These are phyloP conservation scores for Tachina lurida DNA, from an alignment of 2,888 invertebrate species.

Conservation along the genomic window DNA sequence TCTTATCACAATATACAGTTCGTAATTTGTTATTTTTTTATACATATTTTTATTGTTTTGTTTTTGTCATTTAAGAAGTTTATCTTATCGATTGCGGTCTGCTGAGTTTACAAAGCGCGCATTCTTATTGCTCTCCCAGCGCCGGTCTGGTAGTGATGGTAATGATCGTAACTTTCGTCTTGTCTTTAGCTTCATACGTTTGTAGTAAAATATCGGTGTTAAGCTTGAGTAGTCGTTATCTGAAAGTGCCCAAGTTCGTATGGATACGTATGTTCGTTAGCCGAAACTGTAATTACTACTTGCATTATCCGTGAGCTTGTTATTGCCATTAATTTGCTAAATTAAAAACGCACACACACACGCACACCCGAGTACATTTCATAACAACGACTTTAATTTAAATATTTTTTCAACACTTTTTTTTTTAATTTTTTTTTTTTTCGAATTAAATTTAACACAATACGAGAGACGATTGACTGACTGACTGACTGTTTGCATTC, in stretches of 20 bases:
- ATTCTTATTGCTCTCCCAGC: constrained; percentile 49
- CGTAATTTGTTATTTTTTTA: not conserved
- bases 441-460: constrained; percentile 12
- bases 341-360: constrained; percentile 12
- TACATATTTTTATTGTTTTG: constrained; percentile 8
- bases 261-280: not conserved
- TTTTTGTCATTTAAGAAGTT: constrained; percentile 70
- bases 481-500: constrained; percentile 1
- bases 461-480: not conserved
- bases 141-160: constrained; percentile 23
- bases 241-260: constrained; percentile 32
- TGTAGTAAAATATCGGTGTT: constrained; percentile 23
- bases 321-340: constrained; percentile 23
- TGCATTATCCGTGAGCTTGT: constrained; percentile 23
- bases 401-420: constrained; percentile 14
- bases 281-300: not conserved
- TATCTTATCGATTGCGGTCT: constrained; percentile 72
- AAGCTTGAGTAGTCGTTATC: constrained; percentile 41
- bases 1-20: constrained; percentile 41
- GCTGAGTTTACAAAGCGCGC: constrained; percentile 66
- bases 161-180: constrained; percentile 34
- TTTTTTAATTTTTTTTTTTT: not conserved
- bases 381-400: constrained; percentile 22
- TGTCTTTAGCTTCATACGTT: not conserved
- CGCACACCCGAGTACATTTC: not conserved